phyloP scores from a whole-genome alignment of 1,140 invertebrate genomes.

The Nasonia vitripennis region DNA sequence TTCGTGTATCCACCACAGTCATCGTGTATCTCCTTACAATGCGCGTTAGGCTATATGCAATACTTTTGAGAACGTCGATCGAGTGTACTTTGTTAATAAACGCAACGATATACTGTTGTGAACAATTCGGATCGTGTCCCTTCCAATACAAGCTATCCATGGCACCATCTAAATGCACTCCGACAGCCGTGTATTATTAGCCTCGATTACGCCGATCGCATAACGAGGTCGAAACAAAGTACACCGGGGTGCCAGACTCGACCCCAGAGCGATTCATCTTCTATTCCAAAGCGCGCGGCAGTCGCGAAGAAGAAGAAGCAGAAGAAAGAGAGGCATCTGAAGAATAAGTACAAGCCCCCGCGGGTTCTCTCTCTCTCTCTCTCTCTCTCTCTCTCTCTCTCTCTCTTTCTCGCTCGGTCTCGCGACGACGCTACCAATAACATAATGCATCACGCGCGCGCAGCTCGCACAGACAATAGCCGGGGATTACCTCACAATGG shows the following conservation, averaged over 20 bases:
- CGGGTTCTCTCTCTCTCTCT: neutral
- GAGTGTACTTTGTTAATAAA: neutral
- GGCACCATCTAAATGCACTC: neutral
- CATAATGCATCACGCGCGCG: conserved; percentile 68
- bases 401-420: conserved; percentile 26
- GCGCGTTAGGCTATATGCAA: neutral
- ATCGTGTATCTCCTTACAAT: neutral
- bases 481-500: conserved; percentile 70
- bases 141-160: too few relatives aligned
- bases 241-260: neutral
- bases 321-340: neutral
- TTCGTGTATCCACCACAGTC: neutral
- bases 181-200: conserved; percentile 6
- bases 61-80: neutral
- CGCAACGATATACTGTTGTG: neutral
- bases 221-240: conserved; percentile 33
- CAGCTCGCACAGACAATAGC: conserved; percentile 66
- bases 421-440: conserved; percentile 62
- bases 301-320: neutral
- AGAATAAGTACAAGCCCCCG: neutral
- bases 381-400: neutral
- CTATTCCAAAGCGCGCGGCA: neutral
- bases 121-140: too few relatives aligned
- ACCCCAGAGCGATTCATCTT: neutral
- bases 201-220: neutral